phyloP scores from a whole-genome alignment of 2,888 invertebrate species.

The Mesochorus sp. region DNA sequence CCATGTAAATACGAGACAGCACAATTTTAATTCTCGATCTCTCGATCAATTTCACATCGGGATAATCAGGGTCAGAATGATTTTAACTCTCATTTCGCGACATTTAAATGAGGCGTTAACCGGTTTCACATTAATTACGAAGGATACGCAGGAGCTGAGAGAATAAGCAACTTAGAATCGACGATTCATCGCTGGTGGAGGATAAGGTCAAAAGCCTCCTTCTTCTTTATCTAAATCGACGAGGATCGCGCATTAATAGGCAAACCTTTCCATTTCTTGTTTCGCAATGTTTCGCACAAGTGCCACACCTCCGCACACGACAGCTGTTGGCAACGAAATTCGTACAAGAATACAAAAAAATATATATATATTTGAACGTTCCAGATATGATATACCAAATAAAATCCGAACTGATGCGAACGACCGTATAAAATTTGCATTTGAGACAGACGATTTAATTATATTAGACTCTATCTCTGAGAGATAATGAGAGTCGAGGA shows the following conservation, averaged over 20 bases:
- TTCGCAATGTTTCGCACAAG: slow-evolving; percentile 20
- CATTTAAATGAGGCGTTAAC: too few species aligned
- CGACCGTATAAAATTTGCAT: slow-evolving; percentile 22
- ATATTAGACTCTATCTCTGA: neutral
- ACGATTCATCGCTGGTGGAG: neutral
- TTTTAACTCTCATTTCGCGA: neutral
- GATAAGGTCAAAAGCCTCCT: slow-evolving; percentile 28
- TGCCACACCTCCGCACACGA: slow-evolving; percentile 37
- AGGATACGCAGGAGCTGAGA: neutral
- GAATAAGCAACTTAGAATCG: neutral
- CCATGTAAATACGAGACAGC: too few species aligned
- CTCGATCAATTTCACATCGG: too few species aligned
- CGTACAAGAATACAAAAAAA: neutral
- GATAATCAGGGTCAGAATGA: neutral
- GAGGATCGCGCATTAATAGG: slow-evolving; percentile 17
- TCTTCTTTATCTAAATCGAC: neutral
- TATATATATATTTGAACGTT: neutral
- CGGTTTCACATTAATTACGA: slow-evolving; percentile 17
- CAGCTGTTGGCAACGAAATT: neutral
- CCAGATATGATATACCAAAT: slow-evolving; percentile 2
- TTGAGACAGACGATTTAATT: neutral
- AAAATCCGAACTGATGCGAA: slow-evolving; percentile 21
- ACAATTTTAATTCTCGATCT: too few species aligned
- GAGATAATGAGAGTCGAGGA: neutral
- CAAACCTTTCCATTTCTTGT: slow-evolving; percentile 23